Conservation (phyloP, 2,888 invertebrate species). For the Dicranocentrus wangi region DNA sequence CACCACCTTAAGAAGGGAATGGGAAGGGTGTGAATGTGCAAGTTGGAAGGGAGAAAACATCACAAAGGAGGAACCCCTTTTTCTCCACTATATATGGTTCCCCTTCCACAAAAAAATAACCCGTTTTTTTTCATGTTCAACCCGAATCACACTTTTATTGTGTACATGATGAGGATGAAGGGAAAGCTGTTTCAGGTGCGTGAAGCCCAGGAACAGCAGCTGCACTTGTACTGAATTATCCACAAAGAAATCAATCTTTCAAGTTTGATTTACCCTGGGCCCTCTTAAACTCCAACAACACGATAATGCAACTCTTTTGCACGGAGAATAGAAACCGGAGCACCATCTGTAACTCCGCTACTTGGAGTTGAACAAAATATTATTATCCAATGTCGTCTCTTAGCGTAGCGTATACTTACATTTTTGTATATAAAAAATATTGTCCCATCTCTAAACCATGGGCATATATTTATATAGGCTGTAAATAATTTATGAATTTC, state of each 20-base stretch:
- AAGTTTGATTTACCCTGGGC: slow-evolving; percentile 22
- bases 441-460: no score
- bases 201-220: slow-evolving; percentile 17
- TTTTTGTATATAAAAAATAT: no score
- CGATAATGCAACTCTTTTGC: not conserved
- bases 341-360: no score
- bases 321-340: no score
- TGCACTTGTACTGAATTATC: slow-evolving; percentile 26
- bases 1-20: slow-evolving; percentile 39
- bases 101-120: not conserved
- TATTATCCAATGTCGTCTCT: no score
- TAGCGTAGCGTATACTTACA: no score
- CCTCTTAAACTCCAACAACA: no score
- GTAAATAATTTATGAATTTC: slow-evolving; percentile 25
- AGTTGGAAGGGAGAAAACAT: slow-evolving; percentile 5
- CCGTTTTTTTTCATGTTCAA: not conserved
- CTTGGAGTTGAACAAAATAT: no score
- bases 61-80: slow-evolving; percentile 6
- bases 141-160: no score
- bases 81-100: no score
- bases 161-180: not conserved
- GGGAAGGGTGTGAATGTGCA: slow-evolving; percentile 41
- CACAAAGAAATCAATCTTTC: slow-evolving; percentile 40
- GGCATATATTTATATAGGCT: no score
- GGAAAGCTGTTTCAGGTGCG: slow-evolving; percentile 27